Evolutionary conservation across 2,797 vertebrate species (phyloP), one percentile per base, ranked within the genome.

Genomic region (Alfaro cultratus): DNA sequence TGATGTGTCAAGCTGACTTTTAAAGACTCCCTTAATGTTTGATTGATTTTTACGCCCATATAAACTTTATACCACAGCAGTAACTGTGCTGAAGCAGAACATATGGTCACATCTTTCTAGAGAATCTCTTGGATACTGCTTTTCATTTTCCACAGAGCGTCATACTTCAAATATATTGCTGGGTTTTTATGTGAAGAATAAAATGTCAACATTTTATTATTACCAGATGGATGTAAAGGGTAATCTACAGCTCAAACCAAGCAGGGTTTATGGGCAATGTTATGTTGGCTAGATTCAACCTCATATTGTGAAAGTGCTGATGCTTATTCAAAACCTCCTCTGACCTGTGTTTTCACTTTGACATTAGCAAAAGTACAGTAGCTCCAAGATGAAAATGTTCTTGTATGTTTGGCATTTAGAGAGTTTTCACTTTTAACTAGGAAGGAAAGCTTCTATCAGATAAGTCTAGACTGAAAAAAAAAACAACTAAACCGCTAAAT

Each of bases 31-130:
- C 18, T 12, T 62, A 72, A 49, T 62, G 36, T 83, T 83, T 87
- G 55, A 87, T 85, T 82, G 74, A 84, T 21, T 76, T 86, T 84
- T 77, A 83, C 21, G 70, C 64, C 31, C 67, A 15, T 72, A 79
- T 91, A 57, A 82, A 81, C 57, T 77, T 87, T 80, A 75, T 85
- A 86, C 82, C 36, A 71, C 12, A 34, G 47, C 6, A 13, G 46
- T 77, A 83, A 79, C 23, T 60, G 31, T 79, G 75, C 26, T 4
- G 16, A 70, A 79, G 49, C 12, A 46, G 51, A 80, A 75, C 75
- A 81, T 70, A 80, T 75, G 73, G 39, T 46, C n/a, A 36, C 36
- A 67, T 77, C 34, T 46, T 62, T 76, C n/a, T 4, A 67, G 70
- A 70, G 74, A 29, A 46, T n/a, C 29, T 31, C 16, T 60, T 34